Conservation (phyloP, 2,113 vertebrate genomes). For the Hippoglossus stenolepis region DNA sequence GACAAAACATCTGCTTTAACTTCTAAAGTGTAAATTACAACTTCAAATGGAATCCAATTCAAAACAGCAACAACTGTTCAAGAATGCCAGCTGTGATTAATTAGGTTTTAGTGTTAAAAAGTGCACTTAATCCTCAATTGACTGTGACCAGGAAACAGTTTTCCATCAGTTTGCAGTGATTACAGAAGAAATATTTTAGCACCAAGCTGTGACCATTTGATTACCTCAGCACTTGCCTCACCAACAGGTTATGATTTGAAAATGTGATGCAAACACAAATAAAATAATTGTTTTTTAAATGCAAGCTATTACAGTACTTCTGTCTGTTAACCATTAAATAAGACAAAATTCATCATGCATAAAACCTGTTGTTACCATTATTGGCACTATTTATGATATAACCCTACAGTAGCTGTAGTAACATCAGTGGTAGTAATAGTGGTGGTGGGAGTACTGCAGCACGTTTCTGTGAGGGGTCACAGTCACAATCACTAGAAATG, state of each 20-base stretch:
- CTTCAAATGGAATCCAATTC: not conserved
- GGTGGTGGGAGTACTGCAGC: too few relatives aligned
- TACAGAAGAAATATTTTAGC: not conserved
- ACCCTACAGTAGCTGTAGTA: too few relatives aligned
- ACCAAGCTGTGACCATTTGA: not conserved
- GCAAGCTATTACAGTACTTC: not conserved
- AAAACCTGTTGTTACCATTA: not conserved
- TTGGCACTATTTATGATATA: too few relatives aligned
- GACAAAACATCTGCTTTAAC: slow-evolving; percentile 8
- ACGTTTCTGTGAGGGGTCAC: too few relatives aligned
- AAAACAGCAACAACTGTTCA: not conserved
- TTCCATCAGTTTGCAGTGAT: not conserved
- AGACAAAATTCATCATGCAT: not conserved
- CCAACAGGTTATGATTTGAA: not conserved
- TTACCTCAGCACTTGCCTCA: not conserved
- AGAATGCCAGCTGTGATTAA: not conserved
- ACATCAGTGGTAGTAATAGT: too few relatives aligned
- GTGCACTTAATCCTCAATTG: not conserved
- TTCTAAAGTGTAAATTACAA: not conserved
- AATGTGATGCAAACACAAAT: not conserved
- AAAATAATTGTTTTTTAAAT: not conserved
- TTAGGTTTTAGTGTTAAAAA: not conserved
- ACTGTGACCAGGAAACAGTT: not conserved
- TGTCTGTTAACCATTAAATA: not conserved
- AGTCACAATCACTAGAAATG: slow-evolving; percentile 40